Base-by-base conservation (phyloP, 2,113 vertebrate species). In the Corythaeola cristata region DNA sequence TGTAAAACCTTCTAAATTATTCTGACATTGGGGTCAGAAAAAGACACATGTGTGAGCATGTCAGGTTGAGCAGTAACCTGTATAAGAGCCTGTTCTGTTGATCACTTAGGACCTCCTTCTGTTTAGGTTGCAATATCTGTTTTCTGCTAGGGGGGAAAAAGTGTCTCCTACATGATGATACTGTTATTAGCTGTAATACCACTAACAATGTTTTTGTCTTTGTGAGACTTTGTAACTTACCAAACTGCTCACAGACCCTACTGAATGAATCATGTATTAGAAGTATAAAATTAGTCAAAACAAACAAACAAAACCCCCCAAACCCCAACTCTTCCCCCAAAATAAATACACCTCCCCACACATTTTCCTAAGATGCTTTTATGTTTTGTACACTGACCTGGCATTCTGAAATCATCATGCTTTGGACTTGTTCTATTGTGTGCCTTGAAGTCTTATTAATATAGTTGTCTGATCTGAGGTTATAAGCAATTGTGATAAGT, bases 401-500 rank as follows among this genome's bases (percentile, higher is more conserved):
- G 39, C 59, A 88, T 97, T 97, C 94, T 97, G 89, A 96, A 97
- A 96, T 90, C 33, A 21, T 71, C 23, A 2, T 96, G 96, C 78
- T 95, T 97, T 92, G 47, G 16, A 77, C 97, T 97, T 97, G 58
- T 97, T 96, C 88, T 94, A 14, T 95, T 97, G 93, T 96, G 63
- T 73, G 69, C 89, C 71, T 93, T 35, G 35, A 72, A 78, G 77
- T 96, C 55, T 96, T 94, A 59, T 89, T 97, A 96, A 88, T 92
- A 28, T 66, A 80, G 75, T 97, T 97, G 88, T 97, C 91, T 97
- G 92, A 88, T 92, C 67, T 55, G 67, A 75, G 81, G 59, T 96
- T 98, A 90, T 82, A 97, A 96, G 96, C 93, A 96, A 77, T 67
- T 96, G 94, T 96, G 96, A 88, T 64, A 92, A 92, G 64, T 96